These are phyloP conservation scores for Drosophila borborema DNA, from an alignment of 2,888 invertebrate genomes.

Conservation along the genomic window DNA sequence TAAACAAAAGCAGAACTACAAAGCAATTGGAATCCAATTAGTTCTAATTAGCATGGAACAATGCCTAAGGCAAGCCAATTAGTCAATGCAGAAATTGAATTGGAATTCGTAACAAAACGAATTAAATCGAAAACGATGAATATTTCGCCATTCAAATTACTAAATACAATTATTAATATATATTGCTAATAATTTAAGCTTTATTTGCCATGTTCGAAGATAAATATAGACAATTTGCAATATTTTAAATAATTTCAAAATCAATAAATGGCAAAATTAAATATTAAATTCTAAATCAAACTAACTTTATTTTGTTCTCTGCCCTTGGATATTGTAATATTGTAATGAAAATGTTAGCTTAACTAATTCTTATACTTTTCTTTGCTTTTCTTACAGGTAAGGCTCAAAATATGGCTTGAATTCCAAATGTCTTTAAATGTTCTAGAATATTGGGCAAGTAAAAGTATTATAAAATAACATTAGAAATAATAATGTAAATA, in stretches of 20 bases:
- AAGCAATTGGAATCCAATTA: neutral
- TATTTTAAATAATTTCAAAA: neutral
- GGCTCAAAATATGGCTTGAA: neutral
- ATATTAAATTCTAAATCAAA: neutral
- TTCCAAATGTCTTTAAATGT: neutral
- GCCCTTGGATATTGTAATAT: neutral
- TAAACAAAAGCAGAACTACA: neutral
- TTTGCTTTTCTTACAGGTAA: constrained; percentile 51
- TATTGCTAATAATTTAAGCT: too few species aligned
- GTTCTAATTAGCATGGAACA: neutral
- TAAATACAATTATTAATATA: neutral
- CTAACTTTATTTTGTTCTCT: too few species aligned
- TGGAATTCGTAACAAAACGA: neutral
- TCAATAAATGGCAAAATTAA: neutral
- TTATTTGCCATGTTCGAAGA: too few species aligned
- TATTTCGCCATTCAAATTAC: neutral
- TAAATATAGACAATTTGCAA: too few species aligned
- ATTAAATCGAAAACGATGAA: neutral
- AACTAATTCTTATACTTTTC: neutral
- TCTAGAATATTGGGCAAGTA: neutral
- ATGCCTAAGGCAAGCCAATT: neutral
- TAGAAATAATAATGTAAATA: neutral
- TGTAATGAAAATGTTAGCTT: neutral
- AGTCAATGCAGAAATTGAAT: neutral
- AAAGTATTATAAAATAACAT: neutral